phyloP scores from a whole-genome alignment of 2,888 invertebrate genomes.

The Trissonchulus latispiculum region DNA sequence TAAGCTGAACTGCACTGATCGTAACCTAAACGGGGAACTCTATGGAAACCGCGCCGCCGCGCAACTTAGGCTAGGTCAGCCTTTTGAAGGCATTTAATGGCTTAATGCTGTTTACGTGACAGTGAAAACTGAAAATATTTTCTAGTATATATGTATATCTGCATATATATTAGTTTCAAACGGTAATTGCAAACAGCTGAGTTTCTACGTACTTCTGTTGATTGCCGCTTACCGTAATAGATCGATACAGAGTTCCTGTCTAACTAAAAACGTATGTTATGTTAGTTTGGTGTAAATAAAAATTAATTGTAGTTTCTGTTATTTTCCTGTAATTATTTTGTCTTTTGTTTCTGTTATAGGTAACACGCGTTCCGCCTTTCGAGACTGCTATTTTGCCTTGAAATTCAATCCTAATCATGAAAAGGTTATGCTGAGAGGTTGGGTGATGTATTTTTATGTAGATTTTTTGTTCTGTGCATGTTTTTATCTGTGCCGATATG shows the following conservation, averaged over 20 bases:
- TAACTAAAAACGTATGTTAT: no score
- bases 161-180: no score
- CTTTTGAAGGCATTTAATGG: no score
- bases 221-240: neutral
- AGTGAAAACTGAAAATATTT: no score
- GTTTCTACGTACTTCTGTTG: neutral
- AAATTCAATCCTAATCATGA: constrained; percentile 62
- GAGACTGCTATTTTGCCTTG: constrained; percentile 68
- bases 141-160: neutral
- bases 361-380: constrained; percentile 58
- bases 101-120: neutral
- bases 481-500: no score
- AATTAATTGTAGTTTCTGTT: no score
- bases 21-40: constrained; percentile 66
- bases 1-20: constrained; percentile 60
- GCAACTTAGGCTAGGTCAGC: constrained; percentile 71
- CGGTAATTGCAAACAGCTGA: neutral
- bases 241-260: no score
- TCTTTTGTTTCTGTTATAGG: no score
- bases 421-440: constrained; percentile 59
- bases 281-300: no score
- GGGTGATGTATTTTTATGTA: no score
- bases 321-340: no score
- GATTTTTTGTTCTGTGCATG: no score
- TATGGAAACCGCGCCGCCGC: constrained; percentile 85